These are phyloP conservation scores for Murina feae DNA, from an alignment of 2,113 vertebrate species.

Conservation along the genomic window DNA sequence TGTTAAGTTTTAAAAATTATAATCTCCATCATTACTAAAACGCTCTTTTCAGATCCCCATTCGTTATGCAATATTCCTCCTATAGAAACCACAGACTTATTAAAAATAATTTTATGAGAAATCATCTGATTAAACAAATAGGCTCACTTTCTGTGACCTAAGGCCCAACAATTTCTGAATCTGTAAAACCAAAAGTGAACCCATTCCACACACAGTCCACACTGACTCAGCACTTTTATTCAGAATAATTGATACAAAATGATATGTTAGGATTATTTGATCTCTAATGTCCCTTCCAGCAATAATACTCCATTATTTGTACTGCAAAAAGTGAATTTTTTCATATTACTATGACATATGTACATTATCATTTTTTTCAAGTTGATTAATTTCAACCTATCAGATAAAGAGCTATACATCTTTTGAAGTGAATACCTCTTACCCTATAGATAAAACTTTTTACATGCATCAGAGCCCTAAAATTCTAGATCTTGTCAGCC, in stretches of 20 bases:
- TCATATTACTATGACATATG: not conserved
- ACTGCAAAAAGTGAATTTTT: not conserved
- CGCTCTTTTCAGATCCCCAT: not conserved
- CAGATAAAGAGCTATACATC: not conserved
- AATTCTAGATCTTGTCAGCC: not conserved
- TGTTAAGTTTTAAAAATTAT: not conserved
- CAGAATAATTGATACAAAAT: conserved; percentile 1
- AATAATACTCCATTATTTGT: not conserved
- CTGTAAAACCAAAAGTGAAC: not conserved
- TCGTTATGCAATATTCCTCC: not conserved
- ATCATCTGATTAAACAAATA: not conserved
- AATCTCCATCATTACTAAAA: not conserved
- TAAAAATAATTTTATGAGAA: not conserved
- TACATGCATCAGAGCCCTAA: not conserved
- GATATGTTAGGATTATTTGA: conserved; percentile 25
- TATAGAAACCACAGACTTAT: not conserved
- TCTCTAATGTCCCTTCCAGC: not conserved
- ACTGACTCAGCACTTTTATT: not conserved
- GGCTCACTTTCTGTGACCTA: not conserved
- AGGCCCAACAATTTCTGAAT: not conserved
- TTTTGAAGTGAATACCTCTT: not conserved
- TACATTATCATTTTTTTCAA: conserved; percentile 15
- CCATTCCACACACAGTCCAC: not conserved
- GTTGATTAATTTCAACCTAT: not conserved
- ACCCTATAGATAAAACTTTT: not conserved